Evolutionary conservation across 2,888 invertebrate genomes (phyloP).

Genomic region (Colostygia pectinataria): DNA sequence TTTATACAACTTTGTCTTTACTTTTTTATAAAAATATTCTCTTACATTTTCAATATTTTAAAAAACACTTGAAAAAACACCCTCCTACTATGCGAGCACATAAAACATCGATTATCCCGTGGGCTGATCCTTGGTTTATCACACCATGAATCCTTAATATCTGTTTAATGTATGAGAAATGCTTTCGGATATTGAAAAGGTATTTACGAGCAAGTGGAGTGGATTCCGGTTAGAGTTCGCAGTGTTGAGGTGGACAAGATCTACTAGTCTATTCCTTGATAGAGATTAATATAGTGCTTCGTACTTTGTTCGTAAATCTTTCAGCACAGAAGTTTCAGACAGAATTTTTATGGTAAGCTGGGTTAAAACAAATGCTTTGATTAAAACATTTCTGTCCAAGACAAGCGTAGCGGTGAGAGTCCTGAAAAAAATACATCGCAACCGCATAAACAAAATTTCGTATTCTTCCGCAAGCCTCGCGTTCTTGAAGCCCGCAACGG

Average conservation of each 20-base stretch:
- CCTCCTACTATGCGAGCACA: conserved; percentile 26
- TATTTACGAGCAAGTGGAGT: conserved; percentile 19
- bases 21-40: neutral
- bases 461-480: neutral
- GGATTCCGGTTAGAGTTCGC: neutral
- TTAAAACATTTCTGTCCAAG: too few relatives aligned
- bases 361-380: too few relatives aligned
- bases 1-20: too few relatives aligned
- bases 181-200: conserved; percentile 26
- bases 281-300: too few relatives aligned
- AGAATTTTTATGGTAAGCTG: too few relatives aligned
- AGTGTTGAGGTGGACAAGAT: too few relatives aligned
- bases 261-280: too few relatives aligned
- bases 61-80: conserved; percentile 5
- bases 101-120: conserved; percentile 52
- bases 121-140: conserved; percentile 49
- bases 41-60: conserved; percentile 10
- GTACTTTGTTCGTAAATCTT: too few relatives aligned
- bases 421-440: neutral
- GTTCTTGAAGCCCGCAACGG: conserved; percentile 11
- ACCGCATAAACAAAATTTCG: neutral
- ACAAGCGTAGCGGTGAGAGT: too few relatives aligned
- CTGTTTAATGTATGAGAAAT: conserved; percentile 42
- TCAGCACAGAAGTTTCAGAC: too few relatives aligned
- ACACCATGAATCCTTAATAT: conserved; percentile 56